Conservation (phyloP, 2,888 invertebrate genomes). For the Thalpophila matura region DNA sequence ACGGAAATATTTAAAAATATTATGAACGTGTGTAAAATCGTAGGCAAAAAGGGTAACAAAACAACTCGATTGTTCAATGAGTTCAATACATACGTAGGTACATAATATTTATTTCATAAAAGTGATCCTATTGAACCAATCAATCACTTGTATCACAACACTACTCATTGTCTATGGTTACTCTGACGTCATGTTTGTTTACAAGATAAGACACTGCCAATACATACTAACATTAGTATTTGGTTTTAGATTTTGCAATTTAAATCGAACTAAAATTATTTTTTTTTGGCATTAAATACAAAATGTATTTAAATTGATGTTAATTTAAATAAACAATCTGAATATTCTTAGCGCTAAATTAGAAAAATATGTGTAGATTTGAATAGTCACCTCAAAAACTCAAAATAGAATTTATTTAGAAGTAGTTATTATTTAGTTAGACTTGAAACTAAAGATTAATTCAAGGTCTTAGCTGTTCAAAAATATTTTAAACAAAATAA, state of each 20-base stretch:
- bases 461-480: no score
- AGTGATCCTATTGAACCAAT: slow-evolving; percentile 44
- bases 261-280: neutral
- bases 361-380: neutral
- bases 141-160: slow-evolving; percentile 51
- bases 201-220: slow-evolving; percentile 38
- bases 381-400: neutral
- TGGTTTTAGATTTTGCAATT: slow-evolving; percentile 3
- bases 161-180: slow-evolving; percentile 50
- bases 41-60: neutral
- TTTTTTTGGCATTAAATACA: neutral
- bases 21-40: no score
- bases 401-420: neutral
- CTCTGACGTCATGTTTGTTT: slow-evolving; percentile 52
- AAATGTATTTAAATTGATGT: neutral
- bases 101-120: slow-evolving; percentile 49
- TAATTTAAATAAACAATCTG: slow-evolving; percentile 3
- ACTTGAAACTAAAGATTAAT: no score
- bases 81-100: slow-evolving; percentile 20
- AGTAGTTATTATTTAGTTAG: no score
- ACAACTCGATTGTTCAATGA: neutral
- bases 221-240: slow-evolving; percentile 1
- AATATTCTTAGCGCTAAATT: neutral
- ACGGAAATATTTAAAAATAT: no score
- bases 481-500: no score